These are phyloP conservation scores for Meta bourneti DNA, from an alignment of 2,888 invertebrate species.

Conservation along the genomic window DNA sequence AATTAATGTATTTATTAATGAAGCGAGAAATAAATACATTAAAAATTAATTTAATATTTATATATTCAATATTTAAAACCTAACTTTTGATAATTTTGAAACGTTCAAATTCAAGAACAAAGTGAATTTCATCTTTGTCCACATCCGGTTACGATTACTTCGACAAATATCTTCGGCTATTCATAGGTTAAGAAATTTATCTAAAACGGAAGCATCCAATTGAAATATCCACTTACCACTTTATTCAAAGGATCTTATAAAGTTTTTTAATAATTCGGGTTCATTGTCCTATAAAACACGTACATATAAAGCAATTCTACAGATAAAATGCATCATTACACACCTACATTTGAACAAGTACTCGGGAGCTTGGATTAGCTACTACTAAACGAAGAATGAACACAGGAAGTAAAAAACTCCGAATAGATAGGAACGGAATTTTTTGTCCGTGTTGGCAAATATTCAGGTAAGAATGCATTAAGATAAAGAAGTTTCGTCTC, in stretches of 20 bases:
- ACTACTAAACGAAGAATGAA: background rate
- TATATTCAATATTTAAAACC: no score
- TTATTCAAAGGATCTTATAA: no score
- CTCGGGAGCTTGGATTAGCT: background rate
- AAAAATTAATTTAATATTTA: no score
- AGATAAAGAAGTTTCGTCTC: constrained; percentile 26
- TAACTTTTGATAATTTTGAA: no score
- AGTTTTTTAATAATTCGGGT: background rate
- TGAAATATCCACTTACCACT: background rate
- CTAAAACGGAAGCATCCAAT: background rate
- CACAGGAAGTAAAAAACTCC: background rate
- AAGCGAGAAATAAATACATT: no score
- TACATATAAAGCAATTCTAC: constrained; percentile 8
- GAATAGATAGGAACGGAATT: constrained; percentile 22
- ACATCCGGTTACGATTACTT: no score
- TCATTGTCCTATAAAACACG: background rate
- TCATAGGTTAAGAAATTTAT: background rate
- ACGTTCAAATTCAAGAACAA: no score
- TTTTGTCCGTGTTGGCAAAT: constrained; percentile 58
- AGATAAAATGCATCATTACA: background rate
- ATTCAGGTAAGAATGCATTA: constrained; percentile 36
- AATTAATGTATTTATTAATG: no score
- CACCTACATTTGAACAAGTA: background rate
- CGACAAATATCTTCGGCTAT: no score
- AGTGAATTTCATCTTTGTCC: no score